These are phyloP conservation scores for Sphaerophoria taeniata DNA, from an alignment of 2,888 invertebrate species.

Conservation along the genomic window DNA sequence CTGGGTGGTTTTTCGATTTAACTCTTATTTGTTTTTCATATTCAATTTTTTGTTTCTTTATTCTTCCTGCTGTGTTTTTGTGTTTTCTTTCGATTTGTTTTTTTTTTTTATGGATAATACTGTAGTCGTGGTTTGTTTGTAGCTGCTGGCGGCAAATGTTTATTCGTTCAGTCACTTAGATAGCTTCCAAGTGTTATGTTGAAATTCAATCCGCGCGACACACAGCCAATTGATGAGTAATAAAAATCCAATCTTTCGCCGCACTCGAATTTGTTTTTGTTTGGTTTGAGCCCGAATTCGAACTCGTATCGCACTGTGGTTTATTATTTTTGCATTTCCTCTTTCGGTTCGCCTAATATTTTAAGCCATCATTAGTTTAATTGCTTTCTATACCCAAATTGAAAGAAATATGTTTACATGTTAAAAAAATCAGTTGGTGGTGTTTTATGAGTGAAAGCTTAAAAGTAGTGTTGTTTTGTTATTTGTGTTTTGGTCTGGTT, in stretches of 20 bases:
- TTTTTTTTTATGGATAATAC: slow-evolving; percentile 18
- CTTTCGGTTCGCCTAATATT: slow-evolving; percentile 30
- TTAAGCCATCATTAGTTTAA: slow-evolving; percentile 52
- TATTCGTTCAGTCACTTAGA: slow-evolving; percentile 67
- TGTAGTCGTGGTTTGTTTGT: slow-evolving; percentile 34
- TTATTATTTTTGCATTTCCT: slow-evolving; percentile 44
- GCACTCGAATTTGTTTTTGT: slow-evolving; percentile 39
- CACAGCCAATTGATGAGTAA: slow-evolving; percentile 52
- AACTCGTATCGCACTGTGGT: slow-evolving; percentile 63
- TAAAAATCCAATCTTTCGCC: slow-evolving; percentile 33
- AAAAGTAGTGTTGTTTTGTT: neutral
- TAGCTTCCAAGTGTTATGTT: slow-evolving; percentile 69
- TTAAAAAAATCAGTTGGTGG: neutral
- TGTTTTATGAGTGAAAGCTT: slow-evolving; percentile 59
- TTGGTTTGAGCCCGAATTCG: slow-evolving; percentile 33
- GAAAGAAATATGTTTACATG: slow-evolving; percentile 2
- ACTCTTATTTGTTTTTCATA: slow-evolving; percentile 35
- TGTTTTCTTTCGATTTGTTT: neutral
- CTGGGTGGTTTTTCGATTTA: slow-evolving; percentile 56
- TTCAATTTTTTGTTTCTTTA: slow-evolving; percentile 44
- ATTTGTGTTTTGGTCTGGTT: neutral
- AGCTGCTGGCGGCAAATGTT: slow-evolving; percentile 60
- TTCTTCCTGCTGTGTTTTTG: slow-evolving; percentile 20
- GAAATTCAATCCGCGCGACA: slow-evolving; percentile 60
- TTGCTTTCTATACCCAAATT: slow-evolving; percentile 48